Evolutionary conservation across 2,797 vertebrate species (phyloP).

Genomic region (Xiphophorus birchmanni): DNA sequence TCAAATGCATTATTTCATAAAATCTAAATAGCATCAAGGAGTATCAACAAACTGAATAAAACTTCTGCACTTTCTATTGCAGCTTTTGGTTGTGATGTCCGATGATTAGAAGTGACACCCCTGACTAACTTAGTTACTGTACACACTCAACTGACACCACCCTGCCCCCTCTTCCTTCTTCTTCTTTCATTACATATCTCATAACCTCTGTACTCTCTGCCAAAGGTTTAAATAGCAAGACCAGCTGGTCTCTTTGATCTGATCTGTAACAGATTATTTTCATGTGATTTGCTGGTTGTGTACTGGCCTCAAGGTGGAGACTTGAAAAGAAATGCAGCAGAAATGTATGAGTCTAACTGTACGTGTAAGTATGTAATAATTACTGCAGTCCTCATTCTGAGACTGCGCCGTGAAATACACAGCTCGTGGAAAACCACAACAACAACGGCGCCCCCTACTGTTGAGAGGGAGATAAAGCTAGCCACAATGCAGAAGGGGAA

Average conservation of each 20-base stretch:
- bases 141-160: background rate
- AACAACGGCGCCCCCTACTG: background rate
- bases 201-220: background rate
- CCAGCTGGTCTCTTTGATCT: background rate
- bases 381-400: background rate
- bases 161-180: background rate
- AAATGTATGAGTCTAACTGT: background rate
- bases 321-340: background rate
- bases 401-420: background rate
- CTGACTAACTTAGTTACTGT: background rate
- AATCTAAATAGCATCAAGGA: background rate
- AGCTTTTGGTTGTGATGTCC: background rate
- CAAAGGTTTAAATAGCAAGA: conserved; percentile 2
- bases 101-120: background rate
- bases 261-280: background rate
- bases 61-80: background rate
- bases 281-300: background rate
- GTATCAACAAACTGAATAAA: background rate
- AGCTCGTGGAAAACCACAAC: background rate
- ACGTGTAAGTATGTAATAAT: background rate
- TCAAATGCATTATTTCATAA: background rate
- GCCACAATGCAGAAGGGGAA: background rate
- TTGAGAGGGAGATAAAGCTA: background rate
- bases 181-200: background rate
- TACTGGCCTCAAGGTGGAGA: conserved; percentile 32